Conservation (phyloP, 2,888 invertebrate species). For the Lithophane socia region DNA sequence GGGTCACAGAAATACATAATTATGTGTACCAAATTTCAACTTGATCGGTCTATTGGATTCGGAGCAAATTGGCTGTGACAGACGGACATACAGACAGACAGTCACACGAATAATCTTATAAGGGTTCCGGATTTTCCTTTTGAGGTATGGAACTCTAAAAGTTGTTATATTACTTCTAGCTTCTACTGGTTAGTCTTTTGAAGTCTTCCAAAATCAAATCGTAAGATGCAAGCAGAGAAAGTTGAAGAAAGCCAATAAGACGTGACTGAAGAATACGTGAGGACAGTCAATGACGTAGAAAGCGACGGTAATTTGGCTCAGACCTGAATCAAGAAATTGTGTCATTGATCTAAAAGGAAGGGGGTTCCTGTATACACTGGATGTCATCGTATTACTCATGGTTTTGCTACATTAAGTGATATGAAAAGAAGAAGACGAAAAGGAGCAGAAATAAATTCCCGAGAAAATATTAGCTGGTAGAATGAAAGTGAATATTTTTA, state of each 20-base stretch:
- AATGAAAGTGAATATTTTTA: constrained; percentile 42
- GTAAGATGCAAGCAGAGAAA: constrained; percentile 51
- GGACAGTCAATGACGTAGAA: constrained; percentile 51
- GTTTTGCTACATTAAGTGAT: constrained; percentile 14
- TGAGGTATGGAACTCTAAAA: neutral
- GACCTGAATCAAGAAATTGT: constrained; percentile 56
- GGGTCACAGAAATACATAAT: too few relatives aligned
- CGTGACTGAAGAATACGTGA: constrained; percentile 51
- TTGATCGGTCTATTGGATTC: too few relatives aligned
- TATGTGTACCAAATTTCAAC: too few relatives aligned
- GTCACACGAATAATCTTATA: too few relatives aligned
- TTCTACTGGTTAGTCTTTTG: neutral
- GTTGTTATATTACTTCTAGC: neutral
- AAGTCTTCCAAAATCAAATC: constrained; percentile 23
- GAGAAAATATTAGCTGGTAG: constrained; percentile 41
- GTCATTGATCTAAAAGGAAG: constrained; percentile 56
- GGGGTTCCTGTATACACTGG: constrained; percentile 34
- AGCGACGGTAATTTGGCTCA: constrained; percentile 40
- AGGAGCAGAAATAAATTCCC: constrained; percentile 8
- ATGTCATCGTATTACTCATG: constrained; percentile 19
- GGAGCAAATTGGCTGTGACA: too few relatives aligned
- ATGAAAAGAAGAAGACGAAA: constrained; percentile 4
- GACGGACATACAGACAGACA: too few relatives aligned
- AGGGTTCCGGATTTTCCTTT: too few relatives aligned
- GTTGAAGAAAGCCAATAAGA: constrained; percentile 46